Evolutionary conservation across 2,113 vertebrate genomes (phyloP), one percentile per base, ranked within the genome.

Genomic region (Aix galericulata): DNA sequence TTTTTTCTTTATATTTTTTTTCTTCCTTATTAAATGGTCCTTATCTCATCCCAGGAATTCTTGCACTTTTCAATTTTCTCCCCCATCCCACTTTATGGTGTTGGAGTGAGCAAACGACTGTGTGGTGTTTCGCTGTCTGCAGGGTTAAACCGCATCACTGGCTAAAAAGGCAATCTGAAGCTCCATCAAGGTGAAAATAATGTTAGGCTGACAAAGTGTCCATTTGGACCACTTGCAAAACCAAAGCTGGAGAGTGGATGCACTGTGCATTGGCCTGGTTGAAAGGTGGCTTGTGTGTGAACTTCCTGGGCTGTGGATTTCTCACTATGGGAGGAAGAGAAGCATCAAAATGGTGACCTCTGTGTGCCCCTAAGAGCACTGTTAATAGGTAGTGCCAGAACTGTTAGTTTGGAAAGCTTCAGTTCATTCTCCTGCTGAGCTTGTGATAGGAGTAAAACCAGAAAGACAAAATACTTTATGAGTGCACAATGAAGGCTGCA

Each of bases 361-460:
- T 71, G 42, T 64, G 89, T 11, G 6, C 74, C 86, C 89, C 69
- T 50, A n/a, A 3, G 29, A 88, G 79, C 44, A 10, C 23, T 72
- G 38, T 38, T 92, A 80, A 86, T 32, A 36, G 72, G 13, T 71
- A 88, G 64, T 34, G 59, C 52, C 55, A 83, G 64, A 73, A 86
- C 55, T 91, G 53, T 81, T 78, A 62, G 50, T 77, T 92, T 77
- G 38, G 73, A 94, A 91, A 92, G 80, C 80, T 88, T 74, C 77
- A 21, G 50, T 71, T 96, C 77, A 31, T 83, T 69, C 64, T 81
- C 76, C 83, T 53, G 68, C 89, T n/a, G 91, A 77, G 83, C 40
- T 93, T 55, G 32, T 92, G 83, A 91, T 0, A 21, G 4, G 16
- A 91, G 18, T 62, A 74, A 92, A 91, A 86, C 55, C 80, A 91